Base-by-base conservation (phyloP, 2,113 vertebrate species). In the Chrysemys picta region DNA sequence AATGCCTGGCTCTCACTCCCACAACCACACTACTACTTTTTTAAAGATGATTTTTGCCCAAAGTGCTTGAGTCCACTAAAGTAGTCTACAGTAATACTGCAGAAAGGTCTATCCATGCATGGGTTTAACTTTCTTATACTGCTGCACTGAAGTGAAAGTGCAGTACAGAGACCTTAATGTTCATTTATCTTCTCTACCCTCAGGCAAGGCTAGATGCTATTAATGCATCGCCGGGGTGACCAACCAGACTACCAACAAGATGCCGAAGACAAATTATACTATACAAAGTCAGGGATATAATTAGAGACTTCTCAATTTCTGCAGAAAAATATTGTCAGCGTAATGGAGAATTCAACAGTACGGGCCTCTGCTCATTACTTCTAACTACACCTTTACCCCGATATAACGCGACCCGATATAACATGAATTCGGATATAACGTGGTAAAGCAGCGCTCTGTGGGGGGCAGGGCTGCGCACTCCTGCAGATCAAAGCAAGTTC, bases 191-290 rank as follows among this genome's bases (percentile, higher is more conserved):
- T 72, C 88, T 65, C 93, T 82, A 94, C 89, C 95, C 93, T 80
- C 88, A 90, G 89, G 91, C 93, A 97, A 91, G 95, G 94, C 89
- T 72, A 85, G 65, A 91, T 91, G 82, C 72, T 95, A 84, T 84
- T 69, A 87, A 88, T 62, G 72, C 91, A 92, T 89, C 54, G 88
- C 94, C 85, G 14, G 75, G 42, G 65, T 89, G 89, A 84, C 91
- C 94, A 42, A 45, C 38, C 42, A 42, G 22, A 24, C 38, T 45
- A 38, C 72, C 72, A 76, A 45, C 72, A 76, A 76, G 38, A 1
- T 57, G 91, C 82, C 72, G 47, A 75, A 89, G 57, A 88, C 22
- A 81, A 90, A 59, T 91, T 75, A 59, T 85, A 80, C 65, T 50
- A 47, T 27, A 31, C 24, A 81, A 85, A 52, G 65, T 38, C 69